Conservation (phyloP, 2,888 invertebrate species). For the Alloscopus bannaensis region DNA sequence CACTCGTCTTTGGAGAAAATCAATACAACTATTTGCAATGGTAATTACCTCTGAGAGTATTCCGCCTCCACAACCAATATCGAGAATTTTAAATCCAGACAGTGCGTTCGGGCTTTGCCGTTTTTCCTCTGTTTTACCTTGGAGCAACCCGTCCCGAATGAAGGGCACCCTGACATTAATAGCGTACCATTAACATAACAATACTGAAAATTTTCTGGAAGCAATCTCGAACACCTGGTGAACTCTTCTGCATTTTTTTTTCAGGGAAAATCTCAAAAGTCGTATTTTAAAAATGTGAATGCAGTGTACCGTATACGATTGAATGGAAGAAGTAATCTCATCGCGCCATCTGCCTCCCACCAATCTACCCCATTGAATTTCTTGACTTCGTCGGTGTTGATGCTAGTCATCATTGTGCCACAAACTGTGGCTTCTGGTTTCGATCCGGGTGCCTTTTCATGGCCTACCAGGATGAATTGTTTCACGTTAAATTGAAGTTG, state of each 20-base stretch:
- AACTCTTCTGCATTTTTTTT: not conserved
- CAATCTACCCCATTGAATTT: slow-evolving; percentile 63
- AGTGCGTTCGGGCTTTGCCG: slow-evolving; percentile 45
- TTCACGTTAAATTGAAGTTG: too few relatives aligned
- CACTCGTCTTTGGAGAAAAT: not conserved
- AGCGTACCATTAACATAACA: not conserved
- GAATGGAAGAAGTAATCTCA: slow-evolving; percentile 67
- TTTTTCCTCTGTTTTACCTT: slow-evolving; percentile 33
- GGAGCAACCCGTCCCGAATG: slow-evolving; percentile 65
- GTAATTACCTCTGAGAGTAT: slow-evolving; percentile 65
- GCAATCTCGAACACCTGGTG: not conserved
- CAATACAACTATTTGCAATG: too few relatives aligned
- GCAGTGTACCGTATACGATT: slow-evolving; percentile 69
- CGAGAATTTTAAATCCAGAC: slow-evolving; percentile 63
- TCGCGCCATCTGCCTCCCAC: slow-evolving; percentile 58
- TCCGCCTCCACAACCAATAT: slow-evolving; percentile 72
- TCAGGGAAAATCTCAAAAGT: too few relatives aligned
- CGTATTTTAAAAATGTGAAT: too few relatives aligned
- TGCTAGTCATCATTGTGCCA: not conserved
- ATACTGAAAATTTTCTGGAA: not conserved
- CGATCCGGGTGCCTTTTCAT: too few relatives aligned
- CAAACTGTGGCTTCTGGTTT: not conserved
- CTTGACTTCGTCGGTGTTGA: slow-evolving; percentile 60
- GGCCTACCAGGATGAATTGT: too few relatives aligned
- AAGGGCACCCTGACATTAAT: slow-evolving; percentile 61